These are phyloP conservation scores for Trachurus trachurus DNA, from an alignment of 2,797 vertebrate species.

Conservation along the genomic window DNA sequence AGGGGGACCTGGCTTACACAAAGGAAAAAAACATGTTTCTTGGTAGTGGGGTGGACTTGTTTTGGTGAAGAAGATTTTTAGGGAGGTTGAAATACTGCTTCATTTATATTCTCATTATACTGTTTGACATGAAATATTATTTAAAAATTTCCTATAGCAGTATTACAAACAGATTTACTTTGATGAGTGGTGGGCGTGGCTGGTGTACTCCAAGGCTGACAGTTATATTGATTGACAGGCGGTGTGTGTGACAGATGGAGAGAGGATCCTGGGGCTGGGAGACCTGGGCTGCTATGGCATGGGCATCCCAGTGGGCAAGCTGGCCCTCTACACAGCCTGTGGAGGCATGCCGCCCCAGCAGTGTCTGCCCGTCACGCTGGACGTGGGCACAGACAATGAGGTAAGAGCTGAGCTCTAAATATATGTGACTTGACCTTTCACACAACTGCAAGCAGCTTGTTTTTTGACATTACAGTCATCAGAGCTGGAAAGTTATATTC, in stretches of 20 bases:
- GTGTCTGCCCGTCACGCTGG: conserved; percentile 94
- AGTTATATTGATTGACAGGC: conserved; percentile 84
- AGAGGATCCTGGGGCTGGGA: conserved; percentile 96
- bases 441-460: neutral
- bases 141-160: neutral
- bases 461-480: neutral
- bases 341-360: conserved; percentile 94
- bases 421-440: neutral
- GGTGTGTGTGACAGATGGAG: conserved; percentile 96
- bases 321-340: conserved; percentile 97
- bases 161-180: neutral
- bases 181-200: neutral
- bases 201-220: conserved; percentile 23
- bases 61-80: conserved; percentile 27
- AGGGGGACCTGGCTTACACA: conserved; percentile 46
- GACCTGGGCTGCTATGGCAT: conserved; percentile 97
- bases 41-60: conserved; percentile 32
- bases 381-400: conserved; percentile 98
- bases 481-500: neutral
- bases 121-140: neutral
- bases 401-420: conserved; percentile 77
- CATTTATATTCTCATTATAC: conserved; percentile 27
- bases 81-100: conserved; percentile 12
- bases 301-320: conserved; percentile 98
- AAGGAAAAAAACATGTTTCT: conserved; percentile 42